These are phyloP conservation scores for Symphodus melops DNA, from an alignment of 2,113 vertebrate species.

Conservation along the genomic window DNA sequence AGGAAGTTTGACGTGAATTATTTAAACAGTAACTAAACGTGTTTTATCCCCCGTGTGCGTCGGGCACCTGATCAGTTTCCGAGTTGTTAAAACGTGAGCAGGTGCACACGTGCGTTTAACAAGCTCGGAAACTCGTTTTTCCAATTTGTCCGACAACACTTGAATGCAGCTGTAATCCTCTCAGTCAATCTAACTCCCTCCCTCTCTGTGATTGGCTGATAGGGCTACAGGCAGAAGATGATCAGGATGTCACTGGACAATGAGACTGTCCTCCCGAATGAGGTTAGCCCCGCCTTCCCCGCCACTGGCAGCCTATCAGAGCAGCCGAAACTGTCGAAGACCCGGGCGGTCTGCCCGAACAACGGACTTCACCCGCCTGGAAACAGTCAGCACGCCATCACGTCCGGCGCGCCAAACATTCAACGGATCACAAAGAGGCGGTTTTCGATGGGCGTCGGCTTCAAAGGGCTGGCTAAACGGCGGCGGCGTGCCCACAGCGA, in stretches of 20 bases:
- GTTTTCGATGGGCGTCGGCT: slow-evolving; percentile 84
- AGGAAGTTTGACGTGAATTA: too few species aligned
- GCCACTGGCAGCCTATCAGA: slow-evolving; percentile 49
- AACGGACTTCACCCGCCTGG: slow-evolving; percentile 82
- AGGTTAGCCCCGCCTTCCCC: slow-evolving; percentile 40
- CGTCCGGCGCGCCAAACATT: not conserved
- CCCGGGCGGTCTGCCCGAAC: slow-evolving; percentile 62
- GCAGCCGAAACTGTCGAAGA: slow-evolving; percentile 44
- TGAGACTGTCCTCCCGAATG: slow-evolving; percentile 55
- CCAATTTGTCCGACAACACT: too few species aligned
- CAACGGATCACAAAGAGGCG: slow-evolving; percentile 84
- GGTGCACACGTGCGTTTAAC: too few species aligned
- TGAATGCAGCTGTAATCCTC: too few species aligned
- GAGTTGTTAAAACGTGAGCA: too few species aligned
- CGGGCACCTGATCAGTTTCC: too few species aligned
- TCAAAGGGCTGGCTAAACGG: slow-evolving; percentile 88
- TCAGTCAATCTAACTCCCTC: not conserved
- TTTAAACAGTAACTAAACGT: too few species aligned
- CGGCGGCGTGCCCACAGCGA: slow-evolving; percentile 87
- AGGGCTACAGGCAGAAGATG: slow-evolving; percentile 43
- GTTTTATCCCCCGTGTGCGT: too few species aligned
- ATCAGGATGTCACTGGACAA: slow-evolving; percentile 79
- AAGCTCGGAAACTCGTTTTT: too few species aligned
- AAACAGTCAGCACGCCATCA: slow-evolving; percentile 37
- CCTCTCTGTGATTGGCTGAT: slow-evolving; percentile 47